Evolutionary conservation across 2,113 vertebrate genomes (phyloP), one percentile per base, ranked within the genome.

Genomic region (Rostratula benghalensis): DNA sequence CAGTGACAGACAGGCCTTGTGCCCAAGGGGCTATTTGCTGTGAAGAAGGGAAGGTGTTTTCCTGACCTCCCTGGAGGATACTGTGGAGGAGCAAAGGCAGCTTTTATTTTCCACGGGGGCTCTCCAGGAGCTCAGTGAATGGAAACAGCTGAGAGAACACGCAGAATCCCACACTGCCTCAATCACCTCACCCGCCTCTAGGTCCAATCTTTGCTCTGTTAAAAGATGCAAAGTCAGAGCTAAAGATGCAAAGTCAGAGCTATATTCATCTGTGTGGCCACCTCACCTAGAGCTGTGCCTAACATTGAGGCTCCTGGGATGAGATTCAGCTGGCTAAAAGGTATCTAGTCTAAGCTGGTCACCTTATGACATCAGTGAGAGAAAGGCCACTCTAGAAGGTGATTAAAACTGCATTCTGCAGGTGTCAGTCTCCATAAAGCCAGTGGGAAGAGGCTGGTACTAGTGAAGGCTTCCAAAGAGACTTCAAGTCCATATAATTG

Each of bases 31-130:
- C 2, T 10, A 57, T 91, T 78, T 89, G 46, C 87, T 90, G 57
- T 81, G 78, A 85, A 91, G 83, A 76, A 73, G 75, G 48, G 70
- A 92, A 89, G 94, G 71, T 91, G 76, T 60, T 94, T 94, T 69
- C 88, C 77, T 95, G 51, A 22, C 37, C 41, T 93, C 84, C 89
- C 92, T 75, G 27, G 87, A 94, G 90, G 68, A 82, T 75, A 65
- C 69, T 81, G 23, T 9, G 3, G 46, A 84, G 51, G 12, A 93
- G 84, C 54, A 76, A 59, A 84, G 65, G 33, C 78, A 61, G 81
- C 71, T 91, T 96, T 91, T 45, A 41, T 92, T 87, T 88, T 90
- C 88, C 11, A 1, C 31, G 37, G 69, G 41, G 59, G 45, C 37
- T 78, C 65, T 74, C 74, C 75, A 63, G 74, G 78, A 95, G n/a